Evolutionary conservation across 92 coral and sea anemone species (phyloP), one percentile per base, ranked within the genome.

Genomic region (Parazoanthus atlanticus): DNA sequence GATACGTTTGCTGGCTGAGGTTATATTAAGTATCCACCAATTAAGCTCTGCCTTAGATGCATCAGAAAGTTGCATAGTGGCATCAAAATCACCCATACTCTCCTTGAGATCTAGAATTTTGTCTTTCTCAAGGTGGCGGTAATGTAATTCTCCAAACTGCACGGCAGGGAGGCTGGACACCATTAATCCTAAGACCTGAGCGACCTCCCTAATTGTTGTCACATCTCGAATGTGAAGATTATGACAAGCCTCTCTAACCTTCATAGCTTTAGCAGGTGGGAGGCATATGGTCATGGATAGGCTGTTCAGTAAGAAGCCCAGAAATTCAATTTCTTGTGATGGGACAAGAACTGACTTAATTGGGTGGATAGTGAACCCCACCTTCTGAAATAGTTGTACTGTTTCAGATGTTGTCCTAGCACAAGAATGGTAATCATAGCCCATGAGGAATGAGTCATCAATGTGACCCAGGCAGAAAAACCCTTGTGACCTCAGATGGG

Each of bases 371-470:
- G 49, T 36, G 74, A 84, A 84, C 17, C 90, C 83, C 58, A 81
- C 25, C 16, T 38, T 7, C 31, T 70, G 80, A 52, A 88, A 80
- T 16, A 86, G 56, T 19, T 78, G 30, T 29, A 79, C 87, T 32
- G 90, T 69, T 69, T 89, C 83, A 46, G 9, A 47, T 1, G 85
- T 75, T n/a, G 85, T 84, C 46, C 34, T 61, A 23, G 41, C 83
- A 75, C 78, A 89, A 32, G 91, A 82, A 0, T 84, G 1, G 56
- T 82, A 70, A 11, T 33, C 76, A 77, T 86, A 92, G 1, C 94
- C 91, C 76, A 92, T 31, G 17, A 90, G 92, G 13, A 92, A 89
- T 2, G 89, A 89, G 81, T 89, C 94, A 83, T 90, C 56, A 49
- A 8, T 49, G 56, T 49, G 56, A 6, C 56, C 93, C 89, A 84